Percentiles rank a stretch among this genome's conserved stretches.
Conservation (phyloP, 2,888 invertebrate species). For the Scaptodrosophila latifasciaeformis region DNA sequence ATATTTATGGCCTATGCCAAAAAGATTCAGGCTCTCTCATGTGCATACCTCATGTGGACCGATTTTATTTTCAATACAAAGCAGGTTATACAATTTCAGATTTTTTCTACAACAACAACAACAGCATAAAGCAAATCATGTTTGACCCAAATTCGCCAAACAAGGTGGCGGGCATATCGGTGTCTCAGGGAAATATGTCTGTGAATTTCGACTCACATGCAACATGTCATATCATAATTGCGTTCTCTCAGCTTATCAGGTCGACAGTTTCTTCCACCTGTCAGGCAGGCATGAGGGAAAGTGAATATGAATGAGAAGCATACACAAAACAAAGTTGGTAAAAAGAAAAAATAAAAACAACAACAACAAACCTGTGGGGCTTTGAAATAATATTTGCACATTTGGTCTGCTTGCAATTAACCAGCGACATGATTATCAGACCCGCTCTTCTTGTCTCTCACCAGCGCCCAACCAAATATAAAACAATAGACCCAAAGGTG, state of each 20-base stretch:
- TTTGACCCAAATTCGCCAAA: conserved; percentile 62
- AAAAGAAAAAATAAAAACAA: no score
- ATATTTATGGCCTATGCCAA: conserved; percentile 63
- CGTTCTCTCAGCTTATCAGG: conserved; percentile 39
- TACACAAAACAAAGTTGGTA: no score
- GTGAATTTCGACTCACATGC: conserved; percentile 32
- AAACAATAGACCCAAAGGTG: no score
- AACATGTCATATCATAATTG: conserved; percentile 22
- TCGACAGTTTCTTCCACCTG: not conserved
- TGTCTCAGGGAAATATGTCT: no score
- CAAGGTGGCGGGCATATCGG: no score
- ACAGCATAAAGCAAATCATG: conserved; percentile 57
- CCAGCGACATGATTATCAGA: conserved; percentile 40
- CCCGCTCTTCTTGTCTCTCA: not conserved
- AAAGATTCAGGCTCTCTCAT: no score
- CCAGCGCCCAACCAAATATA: not conserved
- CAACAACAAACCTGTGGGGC: conserved; percentile 31
- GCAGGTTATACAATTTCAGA: conserved; percentile 67
- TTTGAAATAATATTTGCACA: conserved; percentile 21
- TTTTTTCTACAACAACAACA: conserved; percentile 42
- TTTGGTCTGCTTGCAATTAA: conserved; percentile 35
- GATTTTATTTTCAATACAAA: no score
- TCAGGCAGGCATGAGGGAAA: conserved; percentile 42
- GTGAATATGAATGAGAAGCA: conserved; percentile 48
- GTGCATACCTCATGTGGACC: no score